These are phyloP conservation scores for Jaculus jaculus DNA, from an alignment of 2,113 vertebrate genomes.

Conservation along the genomic window DNA sequence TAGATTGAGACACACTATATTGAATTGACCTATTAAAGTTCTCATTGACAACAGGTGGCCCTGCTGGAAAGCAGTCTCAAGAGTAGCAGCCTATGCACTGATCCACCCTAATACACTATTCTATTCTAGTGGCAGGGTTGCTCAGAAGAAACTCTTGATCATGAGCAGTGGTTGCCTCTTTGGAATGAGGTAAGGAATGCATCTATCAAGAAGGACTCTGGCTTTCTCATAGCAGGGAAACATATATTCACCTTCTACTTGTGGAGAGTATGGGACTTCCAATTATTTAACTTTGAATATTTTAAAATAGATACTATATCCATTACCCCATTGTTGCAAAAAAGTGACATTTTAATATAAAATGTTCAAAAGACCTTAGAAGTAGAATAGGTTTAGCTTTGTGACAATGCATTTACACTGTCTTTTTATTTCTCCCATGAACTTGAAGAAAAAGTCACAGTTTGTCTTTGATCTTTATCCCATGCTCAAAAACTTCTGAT, in stretches of 20 bases:
- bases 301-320: neutral
- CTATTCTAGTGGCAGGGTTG: neutral
- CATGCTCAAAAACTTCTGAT: neutral
- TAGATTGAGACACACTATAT: neutral
- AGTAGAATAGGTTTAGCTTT: neutral
- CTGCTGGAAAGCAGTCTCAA: neutral
- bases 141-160: neutral
- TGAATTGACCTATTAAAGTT: neutral
- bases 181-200: neutral
- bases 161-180: neutral
- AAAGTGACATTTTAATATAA: constrained; percentile 2
- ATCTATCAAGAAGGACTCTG: neutral
- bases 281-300: neutral
- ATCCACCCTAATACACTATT: neutral
- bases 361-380: neutral
- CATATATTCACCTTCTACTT: too few relatives aligned
- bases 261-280: neutral
- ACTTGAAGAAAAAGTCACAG: neutral
- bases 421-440: neutral
- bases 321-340: neutral
- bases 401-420: neutral
- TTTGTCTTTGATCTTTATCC: neutral
- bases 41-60: neutral
- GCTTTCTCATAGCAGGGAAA: neutral
- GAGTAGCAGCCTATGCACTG: neutral